Evolutionary conservation across 2,797 vertebrate genomes (phyloP).

Genomic region (Darevskia nairensis): DNA sequence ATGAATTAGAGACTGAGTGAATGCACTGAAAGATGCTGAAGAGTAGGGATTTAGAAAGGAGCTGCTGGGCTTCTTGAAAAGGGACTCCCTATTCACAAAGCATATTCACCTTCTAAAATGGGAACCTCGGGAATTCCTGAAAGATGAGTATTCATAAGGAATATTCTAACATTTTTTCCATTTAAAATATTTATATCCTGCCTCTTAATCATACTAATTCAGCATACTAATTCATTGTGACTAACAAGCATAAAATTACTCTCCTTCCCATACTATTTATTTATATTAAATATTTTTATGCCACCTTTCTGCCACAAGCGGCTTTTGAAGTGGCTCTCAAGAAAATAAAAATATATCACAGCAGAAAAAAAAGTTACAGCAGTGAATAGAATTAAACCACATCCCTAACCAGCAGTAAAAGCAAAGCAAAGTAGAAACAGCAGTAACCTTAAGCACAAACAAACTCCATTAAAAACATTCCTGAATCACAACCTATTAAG

Average conservation of each 20-base stretch:
- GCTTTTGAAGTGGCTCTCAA: neutral
- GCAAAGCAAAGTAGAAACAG: neutral
- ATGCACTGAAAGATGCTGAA: constrained; percentile 1
- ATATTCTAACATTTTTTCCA: neutral
- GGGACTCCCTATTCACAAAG: neutral
- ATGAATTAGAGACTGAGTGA: constrained; percentile 33
- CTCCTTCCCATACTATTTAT: neutral
- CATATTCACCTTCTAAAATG: neutral
- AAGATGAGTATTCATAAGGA: neutral
- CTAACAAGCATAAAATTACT: neutral
- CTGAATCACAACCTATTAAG: neutral
- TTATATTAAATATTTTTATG: constrained; percentile 7
- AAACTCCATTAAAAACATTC: neutral
- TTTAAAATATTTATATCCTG: constrained; percentile 3
- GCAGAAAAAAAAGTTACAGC: neutral
- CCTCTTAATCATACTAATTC: neutral
- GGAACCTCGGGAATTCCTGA: constrained; percentile 22
- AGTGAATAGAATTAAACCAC: neutral
- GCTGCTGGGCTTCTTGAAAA: constrained; percentile 21
- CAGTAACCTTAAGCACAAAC: neutral
- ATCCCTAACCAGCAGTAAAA: neutral
- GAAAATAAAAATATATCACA: neutral
- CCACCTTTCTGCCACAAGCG: neutral
- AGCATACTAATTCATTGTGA: neutral
- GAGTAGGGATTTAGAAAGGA: constrained; percentile 11